Percentiles rank a stretch among this genome's conserved stretches.
These are phyloP conservation scores for Plebejus anna DNA, from an alignment of 2,888 invertebrate genomes.

Conservation along the genomic window DNA sequence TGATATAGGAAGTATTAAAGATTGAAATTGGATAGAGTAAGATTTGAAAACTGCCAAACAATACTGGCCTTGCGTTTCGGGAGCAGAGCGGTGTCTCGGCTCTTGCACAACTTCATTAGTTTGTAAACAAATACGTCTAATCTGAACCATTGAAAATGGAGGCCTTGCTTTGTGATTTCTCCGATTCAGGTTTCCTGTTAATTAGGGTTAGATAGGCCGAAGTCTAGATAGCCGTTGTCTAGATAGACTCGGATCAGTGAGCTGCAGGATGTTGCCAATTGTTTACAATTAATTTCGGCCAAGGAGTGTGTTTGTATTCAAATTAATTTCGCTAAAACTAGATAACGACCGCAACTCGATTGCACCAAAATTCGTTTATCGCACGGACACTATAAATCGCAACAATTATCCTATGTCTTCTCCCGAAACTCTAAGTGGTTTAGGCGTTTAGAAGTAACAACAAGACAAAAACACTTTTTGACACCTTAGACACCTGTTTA, in stretches of 20 bases:
- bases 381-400: too few species aligned
- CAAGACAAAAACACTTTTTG: too few species aligned
- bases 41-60: not conserved
- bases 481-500: too few species aligned
- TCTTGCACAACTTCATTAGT: slow-evolving; percentile 4
- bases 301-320: slow-evolving; percentile 2
- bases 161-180: slow-evolving; percentile 28
- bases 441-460: too few species aligned
- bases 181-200: slow-evolving; percentile 21
- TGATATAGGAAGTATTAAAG: too few species aligned
- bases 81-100: not conserved
- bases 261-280: slow-evolving; percentile 6
- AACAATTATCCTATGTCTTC: too few species aligned
- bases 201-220: slow-evolving; percentile 1
- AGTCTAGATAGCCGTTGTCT: not conserved
- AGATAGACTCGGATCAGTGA: not conserved
- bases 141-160: slow-evolving; percentile 23
- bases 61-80: not conserved
- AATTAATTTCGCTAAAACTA: not conserved
- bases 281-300: not conserved
- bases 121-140: slow-evolving; percentile 19
- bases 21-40: too few species aligned
- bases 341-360: too few species aligned
- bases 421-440: too few species aligned
- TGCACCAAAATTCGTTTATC: too few species aligned